phyloP scores from a whole-genome alignment of 2,797 vertebrate genomes.

The Lindbergichthys nudifrons region DNA sequence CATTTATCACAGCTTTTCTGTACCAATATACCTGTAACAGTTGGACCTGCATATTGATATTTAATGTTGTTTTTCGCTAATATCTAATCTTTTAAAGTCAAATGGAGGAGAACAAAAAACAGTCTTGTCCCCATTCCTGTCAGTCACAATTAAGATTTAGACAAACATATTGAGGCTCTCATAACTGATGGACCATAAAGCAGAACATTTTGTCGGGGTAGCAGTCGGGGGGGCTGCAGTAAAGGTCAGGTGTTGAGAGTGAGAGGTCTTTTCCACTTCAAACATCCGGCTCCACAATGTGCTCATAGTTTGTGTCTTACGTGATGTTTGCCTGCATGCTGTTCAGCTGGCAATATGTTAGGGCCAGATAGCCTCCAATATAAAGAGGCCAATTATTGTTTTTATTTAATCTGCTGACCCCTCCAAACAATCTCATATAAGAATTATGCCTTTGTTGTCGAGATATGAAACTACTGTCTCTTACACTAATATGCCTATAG shows the following conservation, averaged over 20 bases:
- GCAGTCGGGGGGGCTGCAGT: slow-evolving; percentile 57
- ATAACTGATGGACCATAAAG: slow-evolving; percentile 29
- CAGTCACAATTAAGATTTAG: slow-evolving; percentile 5
- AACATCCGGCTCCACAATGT: slow-evolving; percentile 40
- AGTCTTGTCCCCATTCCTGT: background rate
- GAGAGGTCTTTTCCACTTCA: slow-evolving; percentile 59
- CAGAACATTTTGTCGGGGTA: slow-evolving; percentile 23
- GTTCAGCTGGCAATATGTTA: slow-evolving; percentile 55
- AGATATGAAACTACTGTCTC: slow-evolving; percentile 22
- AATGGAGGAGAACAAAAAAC: background rate
- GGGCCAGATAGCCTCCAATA: slow-evolving; percentile 60
- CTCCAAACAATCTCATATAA: slow-evolving; percentile 35
- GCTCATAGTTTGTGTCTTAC: slow-evolving; percentile 44
- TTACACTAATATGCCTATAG: background rate
- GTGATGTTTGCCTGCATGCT: slow-evolving; percentile 27
- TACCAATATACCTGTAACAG: no score
- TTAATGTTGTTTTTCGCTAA: no score
- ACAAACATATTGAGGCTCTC: slow-evolving; percentile 40
- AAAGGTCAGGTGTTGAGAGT: slow-evolving; percentile 66
- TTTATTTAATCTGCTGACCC: slow-evolving; percentile 30
- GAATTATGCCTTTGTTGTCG: slow-evolving; percentile 48
- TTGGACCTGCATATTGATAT: no score
- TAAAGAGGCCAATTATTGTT: slow-evolving; percentile 30
- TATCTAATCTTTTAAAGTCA: background rate
- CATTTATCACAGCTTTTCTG: no score